phyloP scores from a whole-genome alignment of 1,140 invertebrate genomes.

The Dolichoris vasculosae region DNA sequence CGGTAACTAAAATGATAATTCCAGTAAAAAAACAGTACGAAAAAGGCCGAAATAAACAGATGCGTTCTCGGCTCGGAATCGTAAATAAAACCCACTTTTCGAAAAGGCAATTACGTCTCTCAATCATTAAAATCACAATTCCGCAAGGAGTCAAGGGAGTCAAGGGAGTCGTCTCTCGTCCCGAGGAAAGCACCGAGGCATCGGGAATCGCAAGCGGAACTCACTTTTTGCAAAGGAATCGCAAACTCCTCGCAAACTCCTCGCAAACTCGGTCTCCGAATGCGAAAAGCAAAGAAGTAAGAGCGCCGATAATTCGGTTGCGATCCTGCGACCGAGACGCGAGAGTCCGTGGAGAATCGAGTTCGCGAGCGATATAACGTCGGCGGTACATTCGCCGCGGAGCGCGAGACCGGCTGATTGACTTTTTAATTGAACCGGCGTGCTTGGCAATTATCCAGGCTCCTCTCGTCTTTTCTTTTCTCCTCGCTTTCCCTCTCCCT shows the following conservation, averaged over 20 bases:
- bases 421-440: slow-evolving; percentile 68
- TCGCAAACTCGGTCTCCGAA: neutral
- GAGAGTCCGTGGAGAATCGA: slow-evolving; percentile 13
- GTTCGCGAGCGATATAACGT: slow-evolving; percentile 3
- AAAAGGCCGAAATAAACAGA: neutral
- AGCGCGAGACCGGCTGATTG: slow-evolving; percentile 60
- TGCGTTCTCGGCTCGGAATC: neutral
- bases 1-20: too few relatives aligned
- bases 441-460: slow-evolving; percentile 50
- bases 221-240: neutral
- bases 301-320: slow-evolving; percentile 32
- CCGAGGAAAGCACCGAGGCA: neutral
- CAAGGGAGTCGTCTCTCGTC: too few relatives aligned
- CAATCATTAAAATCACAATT: neutral
- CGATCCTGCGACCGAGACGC: neutral
- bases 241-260: neutral
- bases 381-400: neutral
- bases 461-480: slow-evolving; percentile 20
- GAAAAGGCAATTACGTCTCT: neutral
- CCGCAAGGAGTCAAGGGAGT: neutral
- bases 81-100: neutral
- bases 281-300: neutral
- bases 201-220: neutral
- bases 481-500: slow-evolving; percentile 48
- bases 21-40: too few relatives aligned